Percentiles rank a stretch among this genome's conserved stretches.
These are phyloP conservation scores for Emmelina monodactyla DNA, from an alignment of 2,888 invertebrate species.

Conservation along the genomic window DNA sequence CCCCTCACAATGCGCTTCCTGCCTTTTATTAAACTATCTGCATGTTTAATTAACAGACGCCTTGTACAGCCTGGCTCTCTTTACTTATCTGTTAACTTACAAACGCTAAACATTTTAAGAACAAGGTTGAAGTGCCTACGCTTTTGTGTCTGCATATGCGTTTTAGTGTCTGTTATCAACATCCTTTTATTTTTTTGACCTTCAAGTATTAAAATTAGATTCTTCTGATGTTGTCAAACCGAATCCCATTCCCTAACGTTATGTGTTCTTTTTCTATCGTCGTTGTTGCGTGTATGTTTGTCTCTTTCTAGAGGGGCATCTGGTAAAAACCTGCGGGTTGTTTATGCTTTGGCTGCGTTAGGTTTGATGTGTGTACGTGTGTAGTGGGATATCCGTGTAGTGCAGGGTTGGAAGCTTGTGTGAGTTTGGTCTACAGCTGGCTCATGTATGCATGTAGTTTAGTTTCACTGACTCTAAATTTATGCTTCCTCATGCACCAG, in stretches of 20 bases:
- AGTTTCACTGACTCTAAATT: constrained; percentile 49
- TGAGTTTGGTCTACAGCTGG: constrained; percentile 56
- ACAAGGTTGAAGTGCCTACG: neutral
- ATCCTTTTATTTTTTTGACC: constrained; percentile 50
- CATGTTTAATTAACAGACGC: constrained; percentile 65
- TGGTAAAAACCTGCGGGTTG: constrained; percentile 59
- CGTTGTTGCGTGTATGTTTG: constrained; percentile 29
- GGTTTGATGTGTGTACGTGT: constrained; percentile 27
- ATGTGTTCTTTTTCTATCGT: constrained; percentile 32
- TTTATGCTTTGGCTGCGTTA: constrained; percentile 45
- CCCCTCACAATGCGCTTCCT: constrained; percentile 61
- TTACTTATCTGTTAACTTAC: constrained; percentile 52
- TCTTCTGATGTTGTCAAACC: constrained; percentile 51
- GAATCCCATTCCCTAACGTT: constrained; percentile 34
- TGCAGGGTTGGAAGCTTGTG: constrained; percentile 52
- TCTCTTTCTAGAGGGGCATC: constrained; percentile 61
- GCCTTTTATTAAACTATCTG: constrained; percentile 65
- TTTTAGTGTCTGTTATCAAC: constrained; percentile 19
- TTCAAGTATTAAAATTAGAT: constrained; percentile 57
- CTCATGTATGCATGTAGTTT: constrained; percentile 57
- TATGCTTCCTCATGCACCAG: constrained; percentile 61
- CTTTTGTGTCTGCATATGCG: too few relatives aligned
- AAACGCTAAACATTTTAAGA: constrained; percentile 32
- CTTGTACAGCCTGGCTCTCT: constrained; percentile 42
- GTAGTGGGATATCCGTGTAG: constrained; percentile 33